A percentile compares a stretch with the other conserved stretches of the same genome.
Evolutionary conservation across 2,797 vertebrate species (phyloP).

Genomic region (Balearica regulorum): DNA sequence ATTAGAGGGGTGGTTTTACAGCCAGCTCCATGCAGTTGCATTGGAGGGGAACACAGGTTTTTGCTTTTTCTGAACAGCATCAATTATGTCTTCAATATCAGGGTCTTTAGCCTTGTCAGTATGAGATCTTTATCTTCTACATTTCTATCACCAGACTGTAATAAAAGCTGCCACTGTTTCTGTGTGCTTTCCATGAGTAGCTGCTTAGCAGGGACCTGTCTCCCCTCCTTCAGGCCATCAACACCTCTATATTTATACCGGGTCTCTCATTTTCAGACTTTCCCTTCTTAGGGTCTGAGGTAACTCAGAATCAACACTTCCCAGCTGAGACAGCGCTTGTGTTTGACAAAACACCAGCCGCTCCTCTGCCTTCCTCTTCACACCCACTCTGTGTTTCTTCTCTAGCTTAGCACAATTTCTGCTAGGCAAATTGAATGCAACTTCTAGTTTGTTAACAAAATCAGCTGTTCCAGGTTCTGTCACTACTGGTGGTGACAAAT

Average conservation of each 20-base stretch:
- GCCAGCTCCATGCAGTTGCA: neutral
- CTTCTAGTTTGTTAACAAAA: slow-evolving; percentile 18
- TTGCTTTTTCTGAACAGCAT: neutral
- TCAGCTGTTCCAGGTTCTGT: neutral
- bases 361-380: slow-evolving; percentile 23
- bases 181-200: neutral
- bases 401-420: slow-evolving; percentile 5
- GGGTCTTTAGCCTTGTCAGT: neutral
- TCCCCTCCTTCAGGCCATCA: neutral
- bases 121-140: neutral
- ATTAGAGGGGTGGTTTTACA: neutral
- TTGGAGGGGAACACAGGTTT: neutral
- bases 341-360: neutral
- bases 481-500: neutral
- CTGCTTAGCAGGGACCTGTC: neutral
- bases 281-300: neutral
- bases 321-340: neutral
- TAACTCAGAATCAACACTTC: neutral
- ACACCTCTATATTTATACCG: neutral
- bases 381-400: slow-evolving; percentile 24
- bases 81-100: neutral
- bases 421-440: neutral
- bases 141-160: neutral
- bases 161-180: neutral
- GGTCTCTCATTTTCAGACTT: slow-evolving; percentile 13